Base-by-base conservation (phyloP, 2,113 vertebrate species). In the Podarcis cretensis region DNA sequence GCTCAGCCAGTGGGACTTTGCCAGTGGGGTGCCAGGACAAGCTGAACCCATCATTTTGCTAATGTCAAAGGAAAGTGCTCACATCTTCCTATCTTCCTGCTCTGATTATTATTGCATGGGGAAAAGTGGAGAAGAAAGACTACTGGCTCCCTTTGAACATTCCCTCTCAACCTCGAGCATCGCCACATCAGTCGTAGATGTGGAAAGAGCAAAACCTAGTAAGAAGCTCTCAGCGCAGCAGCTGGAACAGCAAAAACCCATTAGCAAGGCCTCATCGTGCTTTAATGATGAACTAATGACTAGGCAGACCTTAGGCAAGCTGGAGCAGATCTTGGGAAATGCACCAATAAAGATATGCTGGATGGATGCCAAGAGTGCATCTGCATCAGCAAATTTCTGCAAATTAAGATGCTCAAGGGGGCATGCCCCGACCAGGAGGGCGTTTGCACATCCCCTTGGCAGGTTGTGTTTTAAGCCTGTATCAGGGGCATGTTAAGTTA, bases 231-330 rank as follows among this genome's bases (percentile, higher is more conserved):
- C 21, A 27, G 48, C 30, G 32, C 32, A 3, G 20, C 18, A 1
- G 20, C 80, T 79, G 1, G 21, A 69, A 87, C 5, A 23, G 83
- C 40, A 90, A 63, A 92, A 91, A 66, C 3, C 5, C 7, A 9
- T 73, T 43, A 83, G 63, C 89, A 37, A 90, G 21, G 18, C 25
- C 54, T 69, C 76, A 80, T 81, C 25, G 0, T 32, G 78, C 35
- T 59, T 91, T 68, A 84, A 12, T 27, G 69, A 25, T 87, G 86
- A 43, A 89, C 89, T 84, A 54, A 79, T 54, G 40, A 59, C 78
- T 16, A 32, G 27, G 18, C 73, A 83, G 90, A n/a, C 74, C 83
- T 86, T 10, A 59, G 63, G 65, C 75, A 2, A 43, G 37, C 59
- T 0, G 66, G 4, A 84, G 21, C 25, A 79, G 77, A 89, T 90